These are phyloP conservation scores for Tribolium castaneum DNA, from an alignment of 1,140 invertebrate genomes.

Conservation along the genomic window DNA sequence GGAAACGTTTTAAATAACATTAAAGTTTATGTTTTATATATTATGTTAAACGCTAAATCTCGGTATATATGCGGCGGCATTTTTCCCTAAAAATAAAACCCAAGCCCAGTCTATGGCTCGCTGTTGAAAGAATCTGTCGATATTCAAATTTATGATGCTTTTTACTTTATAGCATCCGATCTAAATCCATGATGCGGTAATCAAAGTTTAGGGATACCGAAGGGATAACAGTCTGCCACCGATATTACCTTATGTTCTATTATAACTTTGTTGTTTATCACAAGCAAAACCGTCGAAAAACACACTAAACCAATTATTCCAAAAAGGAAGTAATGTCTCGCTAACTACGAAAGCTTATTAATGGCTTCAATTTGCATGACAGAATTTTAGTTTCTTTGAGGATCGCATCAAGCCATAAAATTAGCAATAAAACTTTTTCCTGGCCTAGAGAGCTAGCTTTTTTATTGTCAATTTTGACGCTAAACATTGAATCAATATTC, in stretches of 20 bases:
- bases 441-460: no score
- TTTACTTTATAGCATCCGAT: background rate
- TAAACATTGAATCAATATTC: background rate
- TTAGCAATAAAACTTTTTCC: no score
- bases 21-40: background rate
- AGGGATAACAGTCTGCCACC: background rate
- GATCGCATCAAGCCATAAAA: no score
- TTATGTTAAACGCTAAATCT: background rate
- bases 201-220: background rate
- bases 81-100: background rate
- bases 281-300: background rate
- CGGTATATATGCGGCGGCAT: background rate
- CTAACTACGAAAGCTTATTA: background rate
- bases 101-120: background rate
- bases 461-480: no score
- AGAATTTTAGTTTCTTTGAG: no score
- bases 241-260: background rate
- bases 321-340: background rate
- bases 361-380: background rate
- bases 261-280: background rate
- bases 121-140: background rate
- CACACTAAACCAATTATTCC: background rate
- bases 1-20: background rate
- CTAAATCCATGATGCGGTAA: background rate
- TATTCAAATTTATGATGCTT: background rate